phyloP scores from a whole-genome alignment of 2,888 invertebrate genomes.

The Folsomia manolachei region DNA sequence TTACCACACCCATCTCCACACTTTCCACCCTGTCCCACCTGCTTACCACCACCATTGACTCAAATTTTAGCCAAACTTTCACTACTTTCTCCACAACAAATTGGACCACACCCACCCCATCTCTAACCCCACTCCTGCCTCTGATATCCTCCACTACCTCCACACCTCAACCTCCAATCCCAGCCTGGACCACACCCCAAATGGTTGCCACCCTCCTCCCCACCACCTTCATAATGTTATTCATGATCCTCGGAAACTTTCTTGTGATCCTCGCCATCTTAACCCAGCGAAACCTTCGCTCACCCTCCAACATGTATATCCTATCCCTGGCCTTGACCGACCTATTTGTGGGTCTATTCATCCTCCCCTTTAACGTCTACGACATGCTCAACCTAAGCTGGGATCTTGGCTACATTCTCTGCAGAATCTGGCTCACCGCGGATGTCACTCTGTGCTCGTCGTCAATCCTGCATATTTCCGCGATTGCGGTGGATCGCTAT shows the following conservation, averaged over 20 bases:
- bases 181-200: neutral
- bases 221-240: neutral
- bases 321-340: slow-evolving; percentile 44
- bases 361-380: slow-evolving; percentile 42
- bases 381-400: slow-evolving; percentile 34
- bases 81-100: neutral
- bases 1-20: neutral
- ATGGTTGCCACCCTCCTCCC: neutral
- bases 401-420: slow-evolving; percentile 30
- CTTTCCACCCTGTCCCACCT: neutral
- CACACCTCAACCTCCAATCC: neutral
- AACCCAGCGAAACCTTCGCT: slow-evolving; percentile 30
- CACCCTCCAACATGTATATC: slow-evolving; percentile 45
- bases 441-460: slow-evolving; percentile 46
- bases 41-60: neutral
- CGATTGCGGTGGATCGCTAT: slow-evolving; percentile 47
- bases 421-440: slow-evolving; percentile 39
- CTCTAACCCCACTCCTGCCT: too few species aligned
- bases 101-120: neutral
- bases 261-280: slow-evolving; percentile 44
- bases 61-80: neutral
- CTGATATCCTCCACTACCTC: neutral
- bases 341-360: slow-evolving; percentile 41
- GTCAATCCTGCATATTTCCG: slow-evolving; percentile 45
- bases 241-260: slow-evolving; percentile 43